Evolutionary conservation across 2,888 invertebrate genomes (phyloP).

Genomic region (Pherbina coryleti): DNA sequence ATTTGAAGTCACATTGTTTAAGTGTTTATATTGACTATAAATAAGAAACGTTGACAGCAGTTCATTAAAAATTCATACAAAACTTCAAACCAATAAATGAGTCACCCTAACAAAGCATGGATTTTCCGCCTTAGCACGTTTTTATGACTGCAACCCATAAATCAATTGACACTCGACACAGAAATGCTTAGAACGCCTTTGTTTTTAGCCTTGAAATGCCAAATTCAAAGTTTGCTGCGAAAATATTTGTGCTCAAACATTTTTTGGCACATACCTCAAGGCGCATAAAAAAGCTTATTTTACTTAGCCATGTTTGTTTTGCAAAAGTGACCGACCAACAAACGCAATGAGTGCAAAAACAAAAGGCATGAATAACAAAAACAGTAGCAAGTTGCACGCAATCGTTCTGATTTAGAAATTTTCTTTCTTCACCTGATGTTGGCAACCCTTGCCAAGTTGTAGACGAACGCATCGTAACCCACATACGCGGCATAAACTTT

Average conservation of each 20-base stretch:
- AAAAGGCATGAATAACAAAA: neutral
- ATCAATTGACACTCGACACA: neutral
- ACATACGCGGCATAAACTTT: conserved; percentile 50
- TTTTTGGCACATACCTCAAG: neutral
- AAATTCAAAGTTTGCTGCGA: neutral
- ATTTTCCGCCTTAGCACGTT: neutral
- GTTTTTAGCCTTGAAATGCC: conserved; percentile 12
- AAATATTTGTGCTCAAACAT: neutral
- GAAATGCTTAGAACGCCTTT: neutral
- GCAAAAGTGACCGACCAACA: neutral
- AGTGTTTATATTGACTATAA: no score
- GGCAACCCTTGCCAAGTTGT: neutral
- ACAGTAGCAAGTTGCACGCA: neutral
- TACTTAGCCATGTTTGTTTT: neutral
- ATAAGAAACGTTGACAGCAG: no score
- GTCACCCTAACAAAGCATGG: neutral
- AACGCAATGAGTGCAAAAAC: conserved; percentile 25
- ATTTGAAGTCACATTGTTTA: no score
- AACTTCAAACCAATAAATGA: neutral
- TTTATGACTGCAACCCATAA: conserved; percentile 15
- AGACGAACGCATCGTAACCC: conserved; percentile 27
- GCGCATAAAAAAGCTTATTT: neutral
- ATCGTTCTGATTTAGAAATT: neutral
- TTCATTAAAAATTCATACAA: conserved; percentile 16
- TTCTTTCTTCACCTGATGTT: neutral